Evolutionary conservation across 2,797 vertebrate species (phyloP), one percentile per base, ranked within the genome.

Genomic region (Benthosema pterotum): DNA sequence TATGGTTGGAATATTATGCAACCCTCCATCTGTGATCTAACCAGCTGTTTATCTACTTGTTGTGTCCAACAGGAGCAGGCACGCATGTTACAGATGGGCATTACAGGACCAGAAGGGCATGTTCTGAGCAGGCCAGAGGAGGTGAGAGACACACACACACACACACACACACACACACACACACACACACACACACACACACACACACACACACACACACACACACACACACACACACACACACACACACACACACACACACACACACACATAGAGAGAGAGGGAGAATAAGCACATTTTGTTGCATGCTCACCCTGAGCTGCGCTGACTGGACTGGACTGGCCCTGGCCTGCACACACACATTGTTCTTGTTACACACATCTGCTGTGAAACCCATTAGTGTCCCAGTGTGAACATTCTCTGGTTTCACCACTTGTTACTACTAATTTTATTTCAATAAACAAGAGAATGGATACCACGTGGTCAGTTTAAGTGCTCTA

Each of bases 81-180:
- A 46, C 95, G 95, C 74, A 98, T 99, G 96, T 85, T 99, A 90
- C 95, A 96, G 84, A 97, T 98, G 92, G 97, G 97, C n/a, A 99
- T 99, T 80, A 98, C 96, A 0, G 97, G 97, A 80, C 97, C 97
- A 0, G 97, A 99, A 83, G 97, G 97, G 25, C 97, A 99, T 0
- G 96, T 99, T 49, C 92, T 98, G 80, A 99, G 97, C 89, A 94
- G 96, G 75, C 97, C 96, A 64, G 97, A 99, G 79, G 97, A 99
- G 96, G 97, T 98, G 71, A 88, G 75, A 14, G 42, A 52, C 15
- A 6, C 17, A 53, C 51, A 60, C 46, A 5, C 16, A 38, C 49
- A 54, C 12, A 56, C 25, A 52, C 45, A 58, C 13, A 14, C 28
- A 52, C 53, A 52, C 48, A 57, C 15, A 46, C 25, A 43, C 11